Base-by-base conservation (phyloP, 2,888 invertebrate species). In the Cryptus viduatorius region DNA sequence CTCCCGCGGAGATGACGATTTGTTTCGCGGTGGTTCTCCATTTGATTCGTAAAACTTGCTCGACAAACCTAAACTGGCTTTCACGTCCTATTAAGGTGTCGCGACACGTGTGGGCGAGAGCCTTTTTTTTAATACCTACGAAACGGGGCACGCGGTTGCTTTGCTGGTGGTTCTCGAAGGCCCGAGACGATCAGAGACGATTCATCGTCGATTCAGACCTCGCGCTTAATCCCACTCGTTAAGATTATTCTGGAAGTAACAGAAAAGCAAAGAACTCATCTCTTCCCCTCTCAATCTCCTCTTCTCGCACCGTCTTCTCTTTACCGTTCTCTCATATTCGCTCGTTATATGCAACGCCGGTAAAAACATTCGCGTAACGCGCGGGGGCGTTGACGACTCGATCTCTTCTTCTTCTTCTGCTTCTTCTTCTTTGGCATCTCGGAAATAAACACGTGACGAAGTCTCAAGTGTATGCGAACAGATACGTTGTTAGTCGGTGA, bases 371-470 rank as follows among this genome's bases (percentile, higher is more conserved):
- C 44, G 44, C 16, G 31, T 31, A 4, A 44, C 42, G 7, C 10
- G 78, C 56, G 81, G 81, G 50, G 71, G 69, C 75, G 67, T 14
- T 42, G 37, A 29, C 76, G 68, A 61, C 14, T 50, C n/a, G 31
- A 56, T 78, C 75, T 72, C 50, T 31, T 56, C 48, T n/a, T 56
- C 64, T 16, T 24, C 24, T 24, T 56, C 64, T 16, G 1, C 24
- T 24, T 24, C 24, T 24, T 24, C 24, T 24, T 31, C 46, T 29
- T 50, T 44, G 64, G 37, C 69, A 71, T 68, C 65, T 83, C 82
- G 77, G 76, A 84, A 87, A 87, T 86, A 84, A 86, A 81, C 69
- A 83, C 79, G 84, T 82, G 79, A 87, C 78, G 82, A 82, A 72
- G 50, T 42, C 64, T 69, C 79, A 19, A 50, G 42, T 68, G 73